Base-by-base conservation (phyloP, 1,140 invertebrate genomes). In the Papilio polyxenes region DNA sequence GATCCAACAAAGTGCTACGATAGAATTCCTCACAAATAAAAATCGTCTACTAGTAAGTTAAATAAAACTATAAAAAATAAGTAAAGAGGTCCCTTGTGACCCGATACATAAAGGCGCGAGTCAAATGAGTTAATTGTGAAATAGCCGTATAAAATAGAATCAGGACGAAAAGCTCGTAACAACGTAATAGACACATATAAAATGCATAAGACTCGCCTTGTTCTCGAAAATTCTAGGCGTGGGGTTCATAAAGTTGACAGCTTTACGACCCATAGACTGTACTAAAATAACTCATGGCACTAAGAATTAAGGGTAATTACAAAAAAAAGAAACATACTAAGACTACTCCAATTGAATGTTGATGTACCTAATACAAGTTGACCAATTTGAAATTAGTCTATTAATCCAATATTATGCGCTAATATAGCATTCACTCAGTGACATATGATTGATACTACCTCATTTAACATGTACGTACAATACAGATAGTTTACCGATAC, bases 141-240 rank as follows among this genome's bases (percentile, higher is more conserved):
- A 77, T 77, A 4, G 75, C 20, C 20, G 11, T 17, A 77, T 77
- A 77, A 77, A 77, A 77, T 49, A 53, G 65, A 77, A 56, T 77
- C 75, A 77, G 20, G 75, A 77, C 75, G 31, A 31, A 77, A 31
- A 56, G 49, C 75, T 77, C 48, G 48, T 77, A 77, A 77, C 44
- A 5, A 20, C n/a, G 75, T 56, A 77, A 72, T 13, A 49, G 48
- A 75, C 48, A 77, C 48, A 56, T 53, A 77, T 77, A 53, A 51
- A 76, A 76, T 76, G 75, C 44, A 76, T 76, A 49, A 76, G 44
- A 76, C 44, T 76, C 75, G 62, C 62, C 48, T 49, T 49, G 75
- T 76, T 76, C 44, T 49, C 17, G 44, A 8, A 76, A 76, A 76
- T 49, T 53, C 48, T 31, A 62, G 49, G 20, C 72, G 49, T 37